A percentile compares a stretch with the other conserved stretches of the same genome.
These are phyloP conservation scores for Marmota monax DNA, from an alignment of 2,113 vertebrate species.

Conservation along the genomic window DNA sequence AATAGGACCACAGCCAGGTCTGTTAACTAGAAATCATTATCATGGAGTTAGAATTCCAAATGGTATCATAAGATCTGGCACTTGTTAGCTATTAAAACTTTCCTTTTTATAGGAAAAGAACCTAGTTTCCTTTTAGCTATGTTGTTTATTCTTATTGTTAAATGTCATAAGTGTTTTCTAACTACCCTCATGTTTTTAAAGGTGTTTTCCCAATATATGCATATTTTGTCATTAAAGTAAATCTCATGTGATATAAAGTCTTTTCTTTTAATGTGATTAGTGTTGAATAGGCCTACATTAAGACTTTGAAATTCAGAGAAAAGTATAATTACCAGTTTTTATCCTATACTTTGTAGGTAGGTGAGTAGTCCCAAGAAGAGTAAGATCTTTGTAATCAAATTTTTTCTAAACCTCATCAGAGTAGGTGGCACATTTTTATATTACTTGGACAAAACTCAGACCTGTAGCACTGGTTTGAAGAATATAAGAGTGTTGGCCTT, in stretches of 20 bases:
- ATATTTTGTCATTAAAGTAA: not conserved
- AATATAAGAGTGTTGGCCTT: not conserved
- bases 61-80: not conserved
- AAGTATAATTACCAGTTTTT: slow-evolving; percentile 58
- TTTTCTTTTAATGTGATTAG: not conserved
- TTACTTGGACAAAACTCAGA: not conserved
- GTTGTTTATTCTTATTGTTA: slow-evolving; percentile 33
- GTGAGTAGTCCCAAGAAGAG: slow-evolving; percentile 50
- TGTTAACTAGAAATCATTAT: not conserved
- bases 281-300: slow-evolving; percentile 10
- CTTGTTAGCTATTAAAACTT: not conserved
- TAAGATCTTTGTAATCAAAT: slow-evolving; percentile 61
- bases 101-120: slow-evolving; percentile 15
- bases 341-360: slow-evolving; percentile 51
- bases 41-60: not conserved
- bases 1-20: no score
- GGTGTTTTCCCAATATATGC: not conserved
- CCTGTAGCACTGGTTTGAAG: not conserved
- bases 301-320: slow-evolving; percentile 17
- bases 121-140: not conserved
- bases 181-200: slow-evolving; percentile 27
- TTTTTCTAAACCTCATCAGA: slow-evolving; percentile 42
- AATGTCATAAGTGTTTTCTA: slow-evolving; percentile 27
- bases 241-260: not conserved
- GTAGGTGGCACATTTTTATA: not conserved